phyloP scores from a whole-genome alignment of 1,140 invertebrate species.

The Hyles vespertilio region DNA sequence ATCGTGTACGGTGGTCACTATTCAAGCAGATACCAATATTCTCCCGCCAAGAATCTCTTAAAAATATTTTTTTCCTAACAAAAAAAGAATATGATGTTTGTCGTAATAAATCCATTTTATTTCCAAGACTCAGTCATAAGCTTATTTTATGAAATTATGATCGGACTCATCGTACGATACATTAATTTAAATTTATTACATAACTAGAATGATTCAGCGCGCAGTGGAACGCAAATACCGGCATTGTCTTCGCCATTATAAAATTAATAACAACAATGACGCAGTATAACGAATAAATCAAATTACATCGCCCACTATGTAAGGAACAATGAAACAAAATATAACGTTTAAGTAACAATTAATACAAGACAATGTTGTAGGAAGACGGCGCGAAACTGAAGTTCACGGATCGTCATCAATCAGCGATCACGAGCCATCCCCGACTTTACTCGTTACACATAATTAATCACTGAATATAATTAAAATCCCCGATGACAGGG shows the following conservation, averaged over 20 bases:
- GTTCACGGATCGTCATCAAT: slow-evolving; percentile 56
- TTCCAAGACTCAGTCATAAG: neutral
- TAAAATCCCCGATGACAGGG: slow-evolving; percentile 71
- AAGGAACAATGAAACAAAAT: slow-evolving; percentile 61
- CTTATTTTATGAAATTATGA: too few relatives aligned
- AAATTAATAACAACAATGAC: slow-evolving; percentile 67
- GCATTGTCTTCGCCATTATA: slow-evolving; percentile 51
- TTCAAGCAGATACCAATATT: too few relatives aligned
- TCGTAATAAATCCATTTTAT: too few relatives aligned
- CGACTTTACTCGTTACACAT: slow-evolving; percentile 59
- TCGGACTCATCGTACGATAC: too few relatives aligned
- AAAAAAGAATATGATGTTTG: too few relatives aligned
- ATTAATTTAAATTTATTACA: slow-evolving; percentile 21
- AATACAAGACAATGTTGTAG: slow-evolving; percentile 54
- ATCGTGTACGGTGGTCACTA: too few relatives aligned
- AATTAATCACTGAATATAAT: slow-evolving; percentile 73
- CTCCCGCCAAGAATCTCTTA: too few relatives aligned
- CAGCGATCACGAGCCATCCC: slow-evolving; percentile 44
- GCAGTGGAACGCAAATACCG: slow-evolving; percentile 28
- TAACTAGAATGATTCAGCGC: slow-evolving; percentile 43
- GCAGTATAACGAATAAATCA: slow-evolving; percentile 59
- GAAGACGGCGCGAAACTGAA: slow-evolving; percentile 37
- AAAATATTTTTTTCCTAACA: too few relatives aligned
- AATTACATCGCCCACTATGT: slow-evolving; percentile 56
- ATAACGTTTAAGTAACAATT: slow-evolving; percentile 66